A percentile compares a stretch with the other conserved stretches of the same genome.
Conservation (phyloP, 2,888 invertebrate genomes). For the Helicoverpa assulta region DNA sequence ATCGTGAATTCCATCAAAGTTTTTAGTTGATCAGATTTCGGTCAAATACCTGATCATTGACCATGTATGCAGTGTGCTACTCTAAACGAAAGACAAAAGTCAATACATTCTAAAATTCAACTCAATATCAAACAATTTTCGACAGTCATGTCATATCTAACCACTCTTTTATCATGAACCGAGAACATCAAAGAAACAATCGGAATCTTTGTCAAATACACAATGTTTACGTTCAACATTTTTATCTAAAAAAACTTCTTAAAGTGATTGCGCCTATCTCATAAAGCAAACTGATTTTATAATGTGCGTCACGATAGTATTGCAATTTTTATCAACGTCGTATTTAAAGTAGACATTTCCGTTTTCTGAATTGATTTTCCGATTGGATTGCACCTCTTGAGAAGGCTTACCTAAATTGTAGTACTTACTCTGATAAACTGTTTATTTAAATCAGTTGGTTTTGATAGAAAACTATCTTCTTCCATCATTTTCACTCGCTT, state of each 20-base stretch:
- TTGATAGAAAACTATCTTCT: no score
- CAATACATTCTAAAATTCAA: no score
- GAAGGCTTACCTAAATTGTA: neutral
- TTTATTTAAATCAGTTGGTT: no score
- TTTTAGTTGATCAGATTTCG: no score
- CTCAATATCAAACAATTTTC: no score
- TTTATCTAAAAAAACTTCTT: conserved; percentile 25
- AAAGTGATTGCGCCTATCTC: conserved; percentile 13
- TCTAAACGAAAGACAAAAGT: no score
- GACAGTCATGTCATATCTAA: neutral
- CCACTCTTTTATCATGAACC: conserved; percentile 5
- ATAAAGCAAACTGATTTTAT: conserved; percentile 4
- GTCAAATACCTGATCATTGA: no score
- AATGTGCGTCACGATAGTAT: conserved; percentile 5
- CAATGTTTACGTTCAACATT: neutral
- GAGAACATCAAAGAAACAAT: conserved; percentile 24
- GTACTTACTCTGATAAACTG: no score
- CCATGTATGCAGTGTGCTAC: no score
- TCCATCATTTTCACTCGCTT: no score
- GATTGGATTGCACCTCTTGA: neutral
- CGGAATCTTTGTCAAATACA: conserved; percentile 16
- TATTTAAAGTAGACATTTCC: conserved; percentile 6
- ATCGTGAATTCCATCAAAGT: no score
- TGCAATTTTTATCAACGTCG: neutral
- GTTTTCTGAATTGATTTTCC: neutral